Base-by-base conservation (phyloP, 2,113 vertebrate species). In the Danionella cerebrum region DNA sequence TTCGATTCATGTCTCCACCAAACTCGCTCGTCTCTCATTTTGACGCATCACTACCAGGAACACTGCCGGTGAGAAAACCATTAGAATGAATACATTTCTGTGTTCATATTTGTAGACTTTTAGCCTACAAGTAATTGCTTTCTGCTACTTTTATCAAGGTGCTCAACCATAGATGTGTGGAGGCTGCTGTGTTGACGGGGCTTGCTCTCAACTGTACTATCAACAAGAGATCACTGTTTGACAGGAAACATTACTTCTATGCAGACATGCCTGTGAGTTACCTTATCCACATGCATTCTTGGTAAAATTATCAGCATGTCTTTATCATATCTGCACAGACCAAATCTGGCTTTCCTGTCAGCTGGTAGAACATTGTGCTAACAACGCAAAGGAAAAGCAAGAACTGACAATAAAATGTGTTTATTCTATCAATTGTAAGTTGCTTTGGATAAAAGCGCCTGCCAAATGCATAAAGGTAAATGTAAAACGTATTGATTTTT, bases 231-330 rank as follows among this genome's bases (percentile, higher is more conserved):
- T 99, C 94, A 14, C 80, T 93, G 57, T 99, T 99, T 84, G 96
- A 99, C 90, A 91, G 96, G 83, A 99, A 99, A 72, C 96, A 99
- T 85, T 99, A 98, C 83, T 99, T 98, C 85, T 99, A 99, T 35
- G 91, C 96, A 29, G 96, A 99, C 84, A 89, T 98, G 70, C 96
- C 96, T 12, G 96, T 98, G 82, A 94, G 96, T 94, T 74, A 54
- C 57, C 39, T 38, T 14, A 45, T 12, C 31, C 3, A 5, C 31
- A 62, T 35, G 1, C n/a, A 33, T 67, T 42, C 27, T 63, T 22
- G 60, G 25, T 67, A 27, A 27, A 8, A 48, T 16, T 53, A 12
- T 35, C 22, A 41, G 31, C 10, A 0, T 36, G 6, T 27, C 14
- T 42, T 62, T 21, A n/a, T 31, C 31, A 47, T 14, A 47, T 35